These are phyloP conservation scores for Pygocentrus nattereri DNA, from an alignment of 2,797 vertebrate genomes.

Conservation along the genomic window DNA sequence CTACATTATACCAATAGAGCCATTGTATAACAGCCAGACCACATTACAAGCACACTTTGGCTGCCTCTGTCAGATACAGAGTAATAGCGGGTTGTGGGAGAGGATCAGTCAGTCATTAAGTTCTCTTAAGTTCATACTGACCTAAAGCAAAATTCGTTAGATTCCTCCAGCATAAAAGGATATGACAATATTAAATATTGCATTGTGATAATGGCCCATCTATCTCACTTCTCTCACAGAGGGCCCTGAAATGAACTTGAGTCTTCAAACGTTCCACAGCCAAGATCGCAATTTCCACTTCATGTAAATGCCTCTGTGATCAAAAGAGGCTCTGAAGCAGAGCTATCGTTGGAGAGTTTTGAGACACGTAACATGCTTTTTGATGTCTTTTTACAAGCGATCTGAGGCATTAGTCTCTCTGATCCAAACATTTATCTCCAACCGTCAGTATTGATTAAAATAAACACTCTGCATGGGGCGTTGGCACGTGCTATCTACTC, in stretches of 20 bases:
- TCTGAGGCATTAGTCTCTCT: conserved; percentile 41
- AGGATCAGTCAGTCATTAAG: conserved; percentile 15
- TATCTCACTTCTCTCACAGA: conserved; percentile 28
- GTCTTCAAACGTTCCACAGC: conserved; percentile 20
- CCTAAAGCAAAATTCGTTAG: conserved; percentile 13
- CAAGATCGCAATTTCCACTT: conserved; percentile 37
- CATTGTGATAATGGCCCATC: conserved; percentile 37
- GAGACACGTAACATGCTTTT: conserved; percentile 24
- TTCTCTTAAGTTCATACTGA: not conserved
- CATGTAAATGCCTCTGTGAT: conserved; percentile 32
- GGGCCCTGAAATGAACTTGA: conserved; percentile 28
- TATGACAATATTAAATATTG: conserved; percentile 27
- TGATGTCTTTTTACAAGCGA: conserved; percentile 35
- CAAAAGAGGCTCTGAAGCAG: conserved; percentile 34
- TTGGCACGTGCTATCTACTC: conserved; percentile 45
- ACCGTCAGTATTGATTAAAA: conserved; percentile 58
- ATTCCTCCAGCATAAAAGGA: conserved; percentile 27
- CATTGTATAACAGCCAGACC: conserved; percentile 3
- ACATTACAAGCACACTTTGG: conserved; percentile 22
- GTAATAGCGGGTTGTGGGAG: conserved; percentile 1
- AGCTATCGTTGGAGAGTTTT: conserved; percentile 17
- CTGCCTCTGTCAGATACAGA: conserved; percentile 11
- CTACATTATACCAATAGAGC: too few species aligned
- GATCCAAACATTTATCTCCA: conserved; percentile 53
- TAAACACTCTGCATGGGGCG: conserved; percentile 47